Base-by-base conservation (phyloP, 1,140 invertebrate species). In the Drosophila arawakana region DNA sequence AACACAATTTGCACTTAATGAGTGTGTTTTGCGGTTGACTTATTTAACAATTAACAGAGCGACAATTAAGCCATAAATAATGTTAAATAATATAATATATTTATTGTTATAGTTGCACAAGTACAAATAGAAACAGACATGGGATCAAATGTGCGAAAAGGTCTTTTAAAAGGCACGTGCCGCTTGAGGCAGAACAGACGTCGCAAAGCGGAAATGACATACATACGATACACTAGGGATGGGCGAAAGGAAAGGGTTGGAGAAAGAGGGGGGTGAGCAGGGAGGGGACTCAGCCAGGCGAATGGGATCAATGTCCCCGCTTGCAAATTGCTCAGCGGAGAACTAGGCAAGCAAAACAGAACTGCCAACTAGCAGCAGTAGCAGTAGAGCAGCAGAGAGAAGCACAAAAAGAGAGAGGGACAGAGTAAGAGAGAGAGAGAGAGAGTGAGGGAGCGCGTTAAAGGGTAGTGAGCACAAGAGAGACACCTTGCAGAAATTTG, bases 231-330 rank as follows among this genome's bases (percentile, higher is more conserved):
- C 9, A 37, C 50, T 9, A 3, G 43, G 21, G 7, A 10, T 11
- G 54, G 37, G 54, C 4, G 41, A 41, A 5, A 7, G 21, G 39
- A 34, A 30, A 30, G 25, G 49, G 43, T 25, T 30, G 43, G 25
- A 30, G 39, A 34, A 8, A 21, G 13, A 11, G 30, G 8, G 15
- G 60, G 47, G 30, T 25, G 34, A 18, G 43, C 4, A 9, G 21
- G 8, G 68, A 18, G 35, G 39, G 44, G 18, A 41, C 39, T 43
- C 30, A 55, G 34, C 47, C 43, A 41, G 59, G 58, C 57, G 74
- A 86, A 88, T 88, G 83, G 83, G 84, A 88, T 80, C 83, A 88
- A 88, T 88, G 83, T 88, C 84, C 83, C 83, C 77, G 62, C 65
- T 37, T 52, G 18, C 34, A 76, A 79, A 75, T 75, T 68, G 80